Percentiles rank a stretch among this genome's conserved stretches.
Conservation (phyloP, 2,888 invertebrate genomes). For the Platypus cylindrus region DNA sequence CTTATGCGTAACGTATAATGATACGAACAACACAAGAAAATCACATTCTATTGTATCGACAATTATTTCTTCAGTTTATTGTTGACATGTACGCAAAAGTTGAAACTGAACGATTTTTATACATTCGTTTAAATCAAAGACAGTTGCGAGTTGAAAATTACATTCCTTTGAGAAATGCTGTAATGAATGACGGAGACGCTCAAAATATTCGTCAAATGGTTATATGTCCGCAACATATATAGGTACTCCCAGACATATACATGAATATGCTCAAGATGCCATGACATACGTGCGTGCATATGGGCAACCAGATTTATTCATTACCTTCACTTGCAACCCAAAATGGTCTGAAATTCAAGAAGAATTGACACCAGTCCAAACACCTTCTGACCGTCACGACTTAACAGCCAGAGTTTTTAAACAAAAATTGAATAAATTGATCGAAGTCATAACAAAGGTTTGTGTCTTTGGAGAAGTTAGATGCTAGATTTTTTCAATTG, state of each 20-base stretch:
- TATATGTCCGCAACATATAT: constrained; percentile 19
- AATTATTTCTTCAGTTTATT: constrained; percentile 26
- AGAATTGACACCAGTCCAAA: neutral
- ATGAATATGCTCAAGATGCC: constrained; percentile 26
- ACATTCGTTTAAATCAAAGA: constrained; percentile 24
- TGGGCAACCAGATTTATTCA: constrained; percentile 9
- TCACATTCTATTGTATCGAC: constrained; percentile 21
- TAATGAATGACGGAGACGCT: constrained; percentile 19
- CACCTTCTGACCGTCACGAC: constrained; percentile 6
- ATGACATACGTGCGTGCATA: constrained; percentile 23
- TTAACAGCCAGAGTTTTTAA: constrained; percentile 8
- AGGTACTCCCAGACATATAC: constrained; percentile 26
- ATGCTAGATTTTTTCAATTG: neutral
- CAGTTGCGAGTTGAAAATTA: constrained; percentile 26
- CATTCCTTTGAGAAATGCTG: constrained; percentile 28
- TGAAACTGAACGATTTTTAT: constrained; percentile 27
- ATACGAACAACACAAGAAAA: constrained; percentile 20
- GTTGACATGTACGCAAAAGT: constrained; percentile 32
- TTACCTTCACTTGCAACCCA: constrained; percentile 8
- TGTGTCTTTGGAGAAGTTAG: constrained; percentile 6
- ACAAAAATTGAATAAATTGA: constrained; percentile 6
- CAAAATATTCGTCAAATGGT: too few relatives aligned
- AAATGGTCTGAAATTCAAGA: constrained; percentile 7
- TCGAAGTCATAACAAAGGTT: constrained; percentile 2
- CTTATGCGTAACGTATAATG: constrained; percentile 20